Conservation (phyloP, 1,140 invertebrate species). For the Neodiprion virginianus region DNA sequence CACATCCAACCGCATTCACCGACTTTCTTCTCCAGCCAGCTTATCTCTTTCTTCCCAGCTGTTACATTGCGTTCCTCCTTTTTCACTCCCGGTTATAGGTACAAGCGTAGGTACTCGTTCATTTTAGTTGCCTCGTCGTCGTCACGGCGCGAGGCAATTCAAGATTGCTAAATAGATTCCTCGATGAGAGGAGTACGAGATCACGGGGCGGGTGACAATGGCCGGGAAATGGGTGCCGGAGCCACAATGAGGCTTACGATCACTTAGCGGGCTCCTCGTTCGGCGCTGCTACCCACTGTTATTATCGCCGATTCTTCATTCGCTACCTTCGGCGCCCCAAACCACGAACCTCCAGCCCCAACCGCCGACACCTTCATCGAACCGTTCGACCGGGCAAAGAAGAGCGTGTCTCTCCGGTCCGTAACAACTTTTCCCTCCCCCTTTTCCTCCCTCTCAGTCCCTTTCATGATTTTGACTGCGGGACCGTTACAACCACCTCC, state of each 20-base stretch:
- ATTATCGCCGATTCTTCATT: constrained; percentile 41
- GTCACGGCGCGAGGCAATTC: neutral
- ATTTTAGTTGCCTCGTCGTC: neutral
- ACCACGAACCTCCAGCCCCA: neutral
- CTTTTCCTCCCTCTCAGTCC: constrained; percentile 4
- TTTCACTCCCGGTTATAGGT: too few relatives aligned
- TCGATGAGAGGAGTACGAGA: neutral
- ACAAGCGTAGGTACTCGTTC: too few relatives aligned
- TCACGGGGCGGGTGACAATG: constrained; percentile 9
- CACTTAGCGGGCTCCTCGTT: constrained; percentile 31
- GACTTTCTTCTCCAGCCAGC: too few relatives aligned
- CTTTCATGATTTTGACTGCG: constrained; percentile 40
- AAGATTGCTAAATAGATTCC: constrained; percentile 1
- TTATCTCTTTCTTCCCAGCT: too few relatives aligned
- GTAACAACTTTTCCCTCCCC: neutral
- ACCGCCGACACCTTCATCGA: too few relatives aligned
- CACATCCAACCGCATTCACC: too few relatives aligned
- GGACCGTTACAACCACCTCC: constrained; percentile 27
- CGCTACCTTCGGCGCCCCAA: constrained; percentile 4
- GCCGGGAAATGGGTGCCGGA: neutral
- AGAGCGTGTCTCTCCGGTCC: neutral
- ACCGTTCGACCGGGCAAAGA: neutral
- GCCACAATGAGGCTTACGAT: constrained; percentile 30
- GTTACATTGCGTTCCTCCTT: too few relatives aligned
- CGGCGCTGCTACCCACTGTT: constrained; percentile 10